Conservation (phyloP, 2,113 vertebrate genomes). For the Cochlearius cochlearius region DNA sequence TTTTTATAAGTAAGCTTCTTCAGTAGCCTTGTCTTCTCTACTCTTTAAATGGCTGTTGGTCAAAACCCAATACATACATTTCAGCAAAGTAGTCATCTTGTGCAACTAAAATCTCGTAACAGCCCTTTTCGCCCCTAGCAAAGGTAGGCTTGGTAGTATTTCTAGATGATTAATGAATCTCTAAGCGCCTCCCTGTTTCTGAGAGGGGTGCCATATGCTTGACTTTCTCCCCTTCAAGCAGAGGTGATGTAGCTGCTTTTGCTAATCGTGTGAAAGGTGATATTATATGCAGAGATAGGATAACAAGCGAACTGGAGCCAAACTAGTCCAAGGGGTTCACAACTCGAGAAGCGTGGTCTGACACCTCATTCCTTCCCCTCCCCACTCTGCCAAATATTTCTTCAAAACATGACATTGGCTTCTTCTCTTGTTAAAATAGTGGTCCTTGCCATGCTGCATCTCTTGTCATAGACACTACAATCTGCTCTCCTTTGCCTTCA, state of each 20-base stretch:
- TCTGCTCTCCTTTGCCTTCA: not conserved
- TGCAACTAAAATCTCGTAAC: not conserved
- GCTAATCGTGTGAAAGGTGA: slow-evolving; percentile 3
- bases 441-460: not conserved
- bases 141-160: not conserved
- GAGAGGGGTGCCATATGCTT: slow-evolving; percentile 12
- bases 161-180: not conserved
- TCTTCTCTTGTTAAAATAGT: not conserved
- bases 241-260: slow-evolving; percentile 6
- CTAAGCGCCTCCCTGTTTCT: not conserved
- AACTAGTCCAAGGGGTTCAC: not conserved
- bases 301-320: slow-evolving; percentile 31
- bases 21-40: not conserved
- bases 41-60: not conserved
- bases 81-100: not conserved
- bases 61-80: not conserved
- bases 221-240: slow-evolving; percentile 3
- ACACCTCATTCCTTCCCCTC: not conserved
- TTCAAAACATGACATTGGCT: slow-evolving; percentile 16
- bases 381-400: slow-evolving; percentile 14
- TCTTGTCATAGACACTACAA: not conserved
- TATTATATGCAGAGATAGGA: not conserved
- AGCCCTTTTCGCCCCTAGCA: not conserved
- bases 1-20: not conserved
- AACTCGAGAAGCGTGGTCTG: slow-evolving; percentile 7